Evolutionary conservation across 2,797 vertebrate species (phyloP), one percentile per base, ranked within the genome.

Genomic region (Microhierax caerulescens): DNA sequence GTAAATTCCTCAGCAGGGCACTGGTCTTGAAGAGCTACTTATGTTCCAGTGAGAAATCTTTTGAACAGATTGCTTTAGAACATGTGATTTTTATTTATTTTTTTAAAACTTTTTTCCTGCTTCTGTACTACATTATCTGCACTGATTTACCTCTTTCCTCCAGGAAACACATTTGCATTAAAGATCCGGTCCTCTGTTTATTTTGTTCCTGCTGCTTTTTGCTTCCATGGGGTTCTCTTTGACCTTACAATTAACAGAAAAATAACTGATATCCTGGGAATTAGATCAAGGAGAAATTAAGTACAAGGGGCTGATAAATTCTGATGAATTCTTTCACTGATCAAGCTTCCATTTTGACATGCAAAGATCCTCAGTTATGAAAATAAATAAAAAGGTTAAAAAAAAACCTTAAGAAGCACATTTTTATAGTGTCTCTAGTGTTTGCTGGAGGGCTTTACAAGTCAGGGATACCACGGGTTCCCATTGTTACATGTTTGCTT

Each of bases 121-220:
- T 79, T 91, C 85, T 95, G 48, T 86, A n/a, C 45, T 60, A 34
- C 59, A 60, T 95, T 94, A 95, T 95, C 88, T 94, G 39, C 28
- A 53, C 84, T 87, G 70, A 92, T 93, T 93, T 95, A 70, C 86
- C 87, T 48, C 80, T 85, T 86, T 96, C 90, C 77, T 92, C 4
- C 93, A 95, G 96, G 96, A 97, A 97, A 89, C 93, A 95, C 83
- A 85, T 93, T 93, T 93, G 86, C 80, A 80, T 94, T 94, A 88
- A 90, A 92, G 80, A 95, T 97, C 96, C 93, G 91, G 95, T 91
- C 63, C 87, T 87, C 77, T 90, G 74, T 93, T 97, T 95, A 59
- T 94, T 91, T 94, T 82, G 64, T 93, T 92, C 72, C 41, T 92
- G 64, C 85, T 88, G 61, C 67, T 60, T 93, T 67, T 89, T 96